Conservation (phyloP, 1,140 invertebrate species). For the Wiebesia pumilae region DNA sequence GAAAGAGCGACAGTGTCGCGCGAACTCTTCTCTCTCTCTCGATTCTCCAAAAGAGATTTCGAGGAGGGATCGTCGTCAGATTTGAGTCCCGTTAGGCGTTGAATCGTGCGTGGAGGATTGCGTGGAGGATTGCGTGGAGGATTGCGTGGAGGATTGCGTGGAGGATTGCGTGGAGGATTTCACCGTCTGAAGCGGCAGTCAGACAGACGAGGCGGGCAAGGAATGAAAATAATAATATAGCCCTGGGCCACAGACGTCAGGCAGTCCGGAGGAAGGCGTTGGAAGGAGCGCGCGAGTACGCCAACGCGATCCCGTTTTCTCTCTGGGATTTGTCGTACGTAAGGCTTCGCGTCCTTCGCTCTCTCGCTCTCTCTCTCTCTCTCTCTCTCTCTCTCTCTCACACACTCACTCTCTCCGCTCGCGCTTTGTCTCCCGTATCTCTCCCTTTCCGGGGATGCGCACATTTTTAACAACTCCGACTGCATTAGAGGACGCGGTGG, state of each 20-base stretch:
- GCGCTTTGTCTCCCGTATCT: too few species aligned
- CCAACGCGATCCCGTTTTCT: not conserved
- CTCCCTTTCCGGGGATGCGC: not conserved
- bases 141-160: too few species aligned
- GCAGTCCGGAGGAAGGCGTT: slow-evolving; percentile 15
- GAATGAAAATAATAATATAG: slow-evolving; percentile 54
- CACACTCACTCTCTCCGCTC: too few species aligned
- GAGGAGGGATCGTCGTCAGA: too few species aligned
- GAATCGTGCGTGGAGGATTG: slow-evolving; percentile 13
- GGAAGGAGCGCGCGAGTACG: not conserved
- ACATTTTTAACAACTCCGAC: not conserved
- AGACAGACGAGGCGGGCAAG: slow-evolving; percentile 34
- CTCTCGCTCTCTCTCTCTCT: not conserved
- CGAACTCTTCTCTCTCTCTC: too few species aligned
- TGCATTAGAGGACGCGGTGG: too few species aligned
- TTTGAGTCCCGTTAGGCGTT: not conserved
- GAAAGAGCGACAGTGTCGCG: not conserved
- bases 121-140: too few species aligned
- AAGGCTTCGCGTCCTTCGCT: not conserved
- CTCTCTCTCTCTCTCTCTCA: not conserved
- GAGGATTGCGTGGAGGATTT: too few species aligned
- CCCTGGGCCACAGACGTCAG: slow-evolving; percentile 3
- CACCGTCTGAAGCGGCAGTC: not conserved
- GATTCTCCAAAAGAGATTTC: too few species aligned
- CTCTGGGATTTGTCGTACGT: slow-evolving; percentile 38